Conservation (phyloP, 2,797 vertebrate genomes). For the Onychomys arenicola region DNA sequence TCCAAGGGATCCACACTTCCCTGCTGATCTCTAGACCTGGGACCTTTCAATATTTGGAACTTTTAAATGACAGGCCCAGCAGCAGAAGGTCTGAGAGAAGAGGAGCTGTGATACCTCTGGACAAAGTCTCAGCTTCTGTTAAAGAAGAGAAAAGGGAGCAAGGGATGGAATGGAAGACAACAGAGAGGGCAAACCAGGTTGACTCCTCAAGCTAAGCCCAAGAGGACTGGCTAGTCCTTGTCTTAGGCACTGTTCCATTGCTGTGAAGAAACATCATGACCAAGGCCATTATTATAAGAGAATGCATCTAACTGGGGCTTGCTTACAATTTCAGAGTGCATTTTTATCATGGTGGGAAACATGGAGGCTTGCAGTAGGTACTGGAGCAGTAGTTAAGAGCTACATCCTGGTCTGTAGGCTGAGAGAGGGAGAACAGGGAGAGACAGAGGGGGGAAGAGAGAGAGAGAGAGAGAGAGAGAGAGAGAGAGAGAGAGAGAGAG, state of each 20-base stretch:
- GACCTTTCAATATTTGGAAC: rapidly evolving
- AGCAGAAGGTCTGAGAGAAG: background rate
- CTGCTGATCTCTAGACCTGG: background rate
- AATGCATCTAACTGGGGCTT: background rate
- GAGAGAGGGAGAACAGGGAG: background rate
- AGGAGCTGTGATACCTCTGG: no score
- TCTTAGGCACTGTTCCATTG: background rate
- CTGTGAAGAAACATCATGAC: no score
- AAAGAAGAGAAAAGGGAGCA: background rate
- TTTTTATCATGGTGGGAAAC: background rate
- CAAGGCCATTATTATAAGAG: background rate
- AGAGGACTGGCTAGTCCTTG: background rate
- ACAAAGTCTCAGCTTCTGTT: background rate
- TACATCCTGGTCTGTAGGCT: background rate
- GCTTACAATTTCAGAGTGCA: background rate
- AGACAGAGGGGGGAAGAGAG: background rate
- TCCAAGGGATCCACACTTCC: background rate
- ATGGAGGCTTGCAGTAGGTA: background rate
- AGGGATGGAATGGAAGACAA: background rate
- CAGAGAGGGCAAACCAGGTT: background rate
- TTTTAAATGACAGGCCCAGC: rapidly evolving
- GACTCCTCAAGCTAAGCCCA: background rate
- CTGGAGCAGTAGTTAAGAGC: background rate
- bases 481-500: no score
- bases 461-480: background rate